These are phyloP conservation scores for Nebria ingens DNA, from an alignment of 1,140 invertebrate genomes.

Conservation along the genomic window DNA sequence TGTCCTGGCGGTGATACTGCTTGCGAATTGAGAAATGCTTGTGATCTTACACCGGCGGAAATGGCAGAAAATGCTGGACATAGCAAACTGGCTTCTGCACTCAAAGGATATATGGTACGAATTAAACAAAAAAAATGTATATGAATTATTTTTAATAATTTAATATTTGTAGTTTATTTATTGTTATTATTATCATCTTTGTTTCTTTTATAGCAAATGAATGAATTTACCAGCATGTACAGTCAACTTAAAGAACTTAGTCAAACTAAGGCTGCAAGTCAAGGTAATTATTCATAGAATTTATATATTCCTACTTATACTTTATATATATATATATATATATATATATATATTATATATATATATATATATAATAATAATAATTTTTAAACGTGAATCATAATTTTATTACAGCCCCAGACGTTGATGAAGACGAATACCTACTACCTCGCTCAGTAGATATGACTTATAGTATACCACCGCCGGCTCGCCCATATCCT, in stretches of 20 bases:
- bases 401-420: too few species aligned
- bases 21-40: constrained; percentile 64
- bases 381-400: too few species aligned
- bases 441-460: constrained; percentile 40
- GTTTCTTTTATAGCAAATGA: constrained; percentile 47
- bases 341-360: too few species aligned
- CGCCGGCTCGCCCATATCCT: constrained; percentile 37
- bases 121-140: constrained; percentile 8
- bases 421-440: constrained; percentile 38
- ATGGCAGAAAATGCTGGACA: constrained; percentile 64
- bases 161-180: constrained; percentile 11
- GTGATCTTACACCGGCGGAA: constrained; percentile 69
- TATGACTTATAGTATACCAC: constrained; percentile 42
- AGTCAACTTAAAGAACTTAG: constrained; percentile 67
- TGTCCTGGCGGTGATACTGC: constrained; percentile 72
- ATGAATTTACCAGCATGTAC: constrained; percentile 73
- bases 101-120: constrained; percentile 64
- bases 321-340: too few species aligned
- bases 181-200: constrained; percentile 13
- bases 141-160: constrained; percentile 10
- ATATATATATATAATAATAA: background rate
- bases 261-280: constrained; percentile 35
- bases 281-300: too few species aligned
- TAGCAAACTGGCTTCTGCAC: constrained; percentile 54
- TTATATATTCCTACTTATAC: too few species aligned